phyloP scores from a whole-genome alignment of 2,113 vertebrate species.

The Xyrauchen texanus region DNA sequence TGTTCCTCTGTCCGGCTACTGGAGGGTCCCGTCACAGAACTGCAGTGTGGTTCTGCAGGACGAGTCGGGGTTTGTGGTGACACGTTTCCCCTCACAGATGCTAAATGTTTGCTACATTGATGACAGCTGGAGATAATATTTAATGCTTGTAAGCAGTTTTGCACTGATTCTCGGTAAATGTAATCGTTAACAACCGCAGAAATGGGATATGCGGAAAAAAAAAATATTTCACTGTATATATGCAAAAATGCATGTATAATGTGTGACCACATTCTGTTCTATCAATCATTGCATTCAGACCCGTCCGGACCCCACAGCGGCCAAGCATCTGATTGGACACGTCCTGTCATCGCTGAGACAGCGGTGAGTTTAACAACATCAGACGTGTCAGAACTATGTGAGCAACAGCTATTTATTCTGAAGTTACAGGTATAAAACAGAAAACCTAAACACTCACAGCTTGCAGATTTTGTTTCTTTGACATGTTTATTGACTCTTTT shows the following conservation, averaged over 20 bases:
- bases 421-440: no score
- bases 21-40: constrained; percentile 82
- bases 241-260: no score
- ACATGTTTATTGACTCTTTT: no score
- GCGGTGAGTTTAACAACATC: constrained; percentile 75
- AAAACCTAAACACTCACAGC: no score
- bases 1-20: constrained; percentile 76
- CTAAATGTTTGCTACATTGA: constrained; percentile 83
- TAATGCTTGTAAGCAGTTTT: no score
- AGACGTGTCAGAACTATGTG: background rate
- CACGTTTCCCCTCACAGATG: constrained; percentile 85
- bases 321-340: constrained; percentile 89
- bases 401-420: no score
- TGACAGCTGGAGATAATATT: constrained; percentile 19
- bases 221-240: no score
- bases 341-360: constrained; percentile 87
- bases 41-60: constrained; percentile 92
- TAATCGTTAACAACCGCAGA: no score
- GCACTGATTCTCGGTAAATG: no score
- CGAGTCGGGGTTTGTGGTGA: constrained; percentile 88
- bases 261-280: no score
- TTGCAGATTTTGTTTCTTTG: no score
- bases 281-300: constrained; percentile 89
- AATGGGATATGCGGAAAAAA: no score
- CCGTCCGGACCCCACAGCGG: constrained; percentile 87